Base-by-base conservation (phyloP, 2,113 vertebrate species). In the Balaeniceps rex region DNA sequence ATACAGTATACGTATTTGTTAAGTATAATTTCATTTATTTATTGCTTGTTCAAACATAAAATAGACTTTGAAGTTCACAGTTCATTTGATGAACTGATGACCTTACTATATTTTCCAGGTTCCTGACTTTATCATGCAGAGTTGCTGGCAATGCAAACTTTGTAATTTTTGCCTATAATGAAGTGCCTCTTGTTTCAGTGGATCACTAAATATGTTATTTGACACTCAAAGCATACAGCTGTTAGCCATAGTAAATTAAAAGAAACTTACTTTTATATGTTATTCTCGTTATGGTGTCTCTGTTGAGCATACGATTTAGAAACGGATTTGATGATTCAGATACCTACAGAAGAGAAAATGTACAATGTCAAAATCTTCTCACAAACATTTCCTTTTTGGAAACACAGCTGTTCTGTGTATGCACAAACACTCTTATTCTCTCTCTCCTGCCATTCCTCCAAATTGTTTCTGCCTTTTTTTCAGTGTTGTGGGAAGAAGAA, bases 251-350 rank as follows among this genome's bases (percentile, higher is more conserved):
- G 36, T 11, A 88, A 71, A 71, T 28, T 3, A 88, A 93, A 83
- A 87, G 58, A 72, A 92, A 99, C 99, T 99, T 99, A 99, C 99
- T 99, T 98, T 99, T 99, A 97, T 99, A 99, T 1, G 99, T 99
- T 99, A 99, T 99, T 99, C 99, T 99, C 34, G 99, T 99, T 97
- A 99, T 99, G 97, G 99, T 99, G 98, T 99, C 99, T 99, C 99
- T 99, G 99, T 99, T 99, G 97, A 99, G 98, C 99, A 99, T 99
- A 95, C 99, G 99, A 98, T 99, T 99, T 98, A 99, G 98, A 98
- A 99, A 99, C 60, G 98, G 99, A 97, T 99, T 99, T 84, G 99
- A 99, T 84, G 99, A 99, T 97, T 99, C 99, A 51, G 99, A 99
- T 97, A 99, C 99, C 99, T 99, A 94, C 24, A 78, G 79, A 52